Percentiles rank a stretch among this genome's conserved stretches.
Conservation (phyloP, 2,113 vertebrate species). For the Anseranas semipalmata region DNA sequence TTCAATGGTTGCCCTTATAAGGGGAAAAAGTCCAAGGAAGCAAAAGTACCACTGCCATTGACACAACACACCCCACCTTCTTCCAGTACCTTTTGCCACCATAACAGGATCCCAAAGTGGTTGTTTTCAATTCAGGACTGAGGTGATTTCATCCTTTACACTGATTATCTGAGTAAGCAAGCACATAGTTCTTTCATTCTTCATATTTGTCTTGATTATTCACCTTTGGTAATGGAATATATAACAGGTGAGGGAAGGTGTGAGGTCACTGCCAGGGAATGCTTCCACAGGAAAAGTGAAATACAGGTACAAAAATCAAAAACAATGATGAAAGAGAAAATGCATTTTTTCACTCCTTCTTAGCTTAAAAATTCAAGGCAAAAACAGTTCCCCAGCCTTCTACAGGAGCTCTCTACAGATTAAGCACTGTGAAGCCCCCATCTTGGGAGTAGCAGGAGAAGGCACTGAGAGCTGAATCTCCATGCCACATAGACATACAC, state of each 20-base stretch:
- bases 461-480: background rate
- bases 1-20: background rate
- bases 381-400: background rate
- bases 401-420: background rate
- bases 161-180: slow-evolving; percentile 44
- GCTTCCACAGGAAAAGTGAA: background rate
- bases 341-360: background rate
- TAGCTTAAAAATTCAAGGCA: background rate
- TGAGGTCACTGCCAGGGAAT: slow-evolving; percentile 29
- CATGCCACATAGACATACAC: background rate
- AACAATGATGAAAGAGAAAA: background rate
- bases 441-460: background rate
- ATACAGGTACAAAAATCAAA: background rate
- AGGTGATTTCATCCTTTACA: slow-evolving; percentile 24
- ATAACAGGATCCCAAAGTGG: background rate
- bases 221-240: slow-evolving; percentile 59
- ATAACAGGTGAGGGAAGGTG: slow-evolving; percentile 8
- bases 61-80: background rate
- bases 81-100: background rate
- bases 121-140: slow-evolving; percentile 47
- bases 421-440: background rate
- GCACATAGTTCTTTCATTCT: slow-evolving; percentile 20
- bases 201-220: slow-evolving; percentile 51
- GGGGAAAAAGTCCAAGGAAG: background rate
- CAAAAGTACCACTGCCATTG: background rate